Base-by-base conservation (phyloP, 2,113 vertebrate genomes). In the Varanus komodoensis region DNA sequence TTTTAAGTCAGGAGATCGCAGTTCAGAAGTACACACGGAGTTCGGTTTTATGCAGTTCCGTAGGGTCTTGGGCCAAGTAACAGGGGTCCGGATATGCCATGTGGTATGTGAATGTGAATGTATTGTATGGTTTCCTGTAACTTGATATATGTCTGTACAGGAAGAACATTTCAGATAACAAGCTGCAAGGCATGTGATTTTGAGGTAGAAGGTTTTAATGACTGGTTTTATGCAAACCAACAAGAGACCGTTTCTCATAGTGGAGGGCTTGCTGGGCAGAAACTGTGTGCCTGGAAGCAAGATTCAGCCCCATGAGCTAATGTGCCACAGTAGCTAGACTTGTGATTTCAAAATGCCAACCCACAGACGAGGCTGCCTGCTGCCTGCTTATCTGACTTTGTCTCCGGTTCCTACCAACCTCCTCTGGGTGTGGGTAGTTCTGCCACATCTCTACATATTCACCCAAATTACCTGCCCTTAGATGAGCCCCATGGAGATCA, bases 21-120 rank as follows among this genome's bases (percentile, higher is more conserved):
- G 93, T 87, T 91, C 69, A 82, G 96, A 93, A 84, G 92, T 86
- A 91, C 87, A 50, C 80, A 92, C 88, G 89, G 29, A 86, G 85
- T 92, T 93, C 48, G 91, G 91, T 97, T 98, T 95, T 96, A 89
- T 93, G 97, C 97, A 97, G 88, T 88, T 91, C 80, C 92, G 93
- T 92, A 44, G 92, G 86, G 88, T 92, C 90, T 97, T 86, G 94
- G 87, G 19, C 89, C 84, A 89, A 34, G 15, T 88, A 48, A 67
- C 87, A 93, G 86, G 93, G 92, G 93, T 84, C 87, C 89, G 89
- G 68, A 8, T 91, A 75, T 84, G 89, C 91, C 73, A 88, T 84
- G 11, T 95, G 95, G 94, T 95, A 82, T 52, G 34, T 73, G 89
- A 84, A 89, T 88, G 6, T 69, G n/a, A 69, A 87, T 44, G 38